These are phyloP conservation scores for Eulemur macaco DNA, from an alignment of 2,113 vertebrate genomes.

Conservation along the genomic window DNA sequence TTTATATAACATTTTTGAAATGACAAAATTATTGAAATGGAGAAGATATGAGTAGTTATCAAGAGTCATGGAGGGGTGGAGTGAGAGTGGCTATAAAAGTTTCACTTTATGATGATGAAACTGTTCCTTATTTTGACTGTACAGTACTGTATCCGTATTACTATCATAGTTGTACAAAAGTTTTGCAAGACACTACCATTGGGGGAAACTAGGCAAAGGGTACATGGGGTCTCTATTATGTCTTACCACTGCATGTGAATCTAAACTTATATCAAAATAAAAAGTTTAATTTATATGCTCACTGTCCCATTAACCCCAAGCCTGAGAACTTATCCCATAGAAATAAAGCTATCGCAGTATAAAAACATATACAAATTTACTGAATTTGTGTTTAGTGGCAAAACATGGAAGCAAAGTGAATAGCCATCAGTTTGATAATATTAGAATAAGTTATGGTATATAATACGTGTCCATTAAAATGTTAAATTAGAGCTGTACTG, in stretches of 20 bases:
- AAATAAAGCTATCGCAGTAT: not conserved
- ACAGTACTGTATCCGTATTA: not conserved
- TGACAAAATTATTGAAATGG: not conserved
- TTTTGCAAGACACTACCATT: not conserved
- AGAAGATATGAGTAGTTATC: not conserved
- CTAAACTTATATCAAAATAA: not conserved
- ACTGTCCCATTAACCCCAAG: not conserved
- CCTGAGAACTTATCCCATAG: not conserved
- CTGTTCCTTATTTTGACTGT: not conserved
- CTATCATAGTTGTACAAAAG: not conserved
- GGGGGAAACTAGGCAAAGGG: not conserved
- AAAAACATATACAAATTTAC: not conserved
- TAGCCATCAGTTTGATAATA: not conserved
- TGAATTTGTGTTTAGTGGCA: not conserved
- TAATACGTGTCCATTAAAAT: not conserved
- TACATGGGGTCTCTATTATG: not conserved
- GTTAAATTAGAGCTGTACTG: not conserved
- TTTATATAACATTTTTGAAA: not conserved
- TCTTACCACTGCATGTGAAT: not conserved
- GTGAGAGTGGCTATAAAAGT: not conserved
- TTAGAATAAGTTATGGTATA: not conserved
- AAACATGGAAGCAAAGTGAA: not conserved
- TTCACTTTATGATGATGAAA: not conserved
- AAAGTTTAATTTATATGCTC: not conserved
- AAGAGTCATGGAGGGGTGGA: not conserved